These are phyloP conservation scores for Ecdyonurus torrentis DNA, from an alignment of 2,888 invertebrate genomes.

Conservation along the genomic window DNA sequence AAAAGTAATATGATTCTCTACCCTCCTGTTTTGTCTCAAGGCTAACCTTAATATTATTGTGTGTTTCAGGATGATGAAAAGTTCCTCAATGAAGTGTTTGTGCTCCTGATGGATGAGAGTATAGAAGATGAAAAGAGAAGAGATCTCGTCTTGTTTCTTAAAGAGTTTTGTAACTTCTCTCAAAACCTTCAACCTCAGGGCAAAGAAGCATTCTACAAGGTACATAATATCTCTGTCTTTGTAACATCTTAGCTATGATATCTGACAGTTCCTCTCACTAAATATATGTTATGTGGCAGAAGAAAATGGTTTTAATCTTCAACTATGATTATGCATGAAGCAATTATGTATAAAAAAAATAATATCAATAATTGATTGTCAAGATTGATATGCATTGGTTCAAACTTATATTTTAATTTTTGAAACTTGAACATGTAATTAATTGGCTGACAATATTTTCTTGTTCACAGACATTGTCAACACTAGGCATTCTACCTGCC, in stretches of 20 bases:
- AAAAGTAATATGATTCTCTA: too few species aligned
- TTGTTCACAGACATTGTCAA: constrained; percentile 51
- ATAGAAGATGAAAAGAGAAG: constrained; percentile 71
- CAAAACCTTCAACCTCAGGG: constrained; percentile 95
- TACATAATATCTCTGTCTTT: constrained; percentile 15
- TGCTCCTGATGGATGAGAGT: constrained; percentile 75
- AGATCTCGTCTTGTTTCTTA: constrained; percentile 92
- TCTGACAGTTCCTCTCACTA: not conserved
- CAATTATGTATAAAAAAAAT: constrained; percentile 5
- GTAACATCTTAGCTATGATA: not conserved
- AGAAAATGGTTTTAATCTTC: not conserved
- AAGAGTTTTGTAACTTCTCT: constrained; percentile 98
- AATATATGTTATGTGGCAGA: not conserved
- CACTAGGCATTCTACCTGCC: constrained; percentile 73
- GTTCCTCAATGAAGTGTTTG: constrained; percentile 88
- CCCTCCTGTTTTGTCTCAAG: too few species aligned
- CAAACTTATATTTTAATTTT: too few species aligned
- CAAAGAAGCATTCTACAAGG: constrained; percentile 93
- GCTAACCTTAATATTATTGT: not conserved
- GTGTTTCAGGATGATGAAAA: constrained; percentile 86
- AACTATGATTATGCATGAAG: constrained; percentile 9
- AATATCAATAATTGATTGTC: too few species aligned
- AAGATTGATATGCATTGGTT: too few species aligned
- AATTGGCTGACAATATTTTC: too few species aligned
- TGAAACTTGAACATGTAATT: too few species aligned